A percentile compares a stretch with the other conserved stretches of the same genome.
Evolutionary conservation across 2,888 invertebrate species (phyloP).

Genomic region (Polylopha cassiicola): DNA sequence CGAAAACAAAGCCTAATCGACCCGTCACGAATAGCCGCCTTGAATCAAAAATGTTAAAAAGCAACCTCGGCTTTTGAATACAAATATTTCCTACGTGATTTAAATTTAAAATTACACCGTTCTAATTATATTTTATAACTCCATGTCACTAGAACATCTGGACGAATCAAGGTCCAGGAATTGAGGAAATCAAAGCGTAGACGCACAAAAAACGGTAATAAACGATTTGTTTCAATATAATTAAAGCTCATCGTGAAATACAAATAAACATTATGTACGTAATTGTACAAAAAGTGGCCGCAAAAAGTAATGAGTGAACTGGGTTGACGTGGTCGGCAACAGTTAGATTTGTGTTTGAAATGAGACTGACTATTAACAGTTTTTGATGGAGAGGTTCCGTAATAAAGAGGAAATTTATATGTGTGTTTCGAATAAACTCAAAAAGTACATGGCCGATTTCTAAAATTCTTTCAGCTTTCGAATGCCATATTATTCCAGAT

Average conservation of each 20-base stretch:
- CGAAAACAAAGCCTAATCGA: conserved; percentile 13
- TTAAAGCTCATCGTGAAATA: conserved; percentile 53
- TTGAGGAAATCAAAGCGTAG: conserved; percentile 57
- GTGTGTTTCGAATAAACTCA: too few relatives aligned
- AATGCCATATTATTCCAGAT: too few relatives aligned
- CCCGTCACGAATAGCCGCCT: conserved; percentile 28
- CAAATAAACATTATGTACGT: conserved; percentile 45
- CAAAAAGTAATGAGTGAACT: conserved; percentile 49
- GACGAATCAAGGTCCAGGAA: conserved; percentile 62
- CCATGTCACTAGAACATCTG: conserved; percentile 53
- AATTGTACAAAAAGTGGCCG: conserved; percentile 34
- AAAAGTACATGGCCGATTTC: too few relatives aligned
- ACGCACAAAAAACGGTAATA: conserved; percentile 53
- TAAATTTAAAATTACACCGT: conserved; percentile 29
- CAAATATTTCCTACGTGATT: conserved; percentile 29
- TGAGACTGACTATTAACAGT: neutral
- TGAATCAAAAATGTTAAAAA: conserved; percentile 32
- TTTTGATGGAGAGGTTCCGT: too few relatives aligned
- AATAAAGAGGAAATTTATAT: too few relatives aligned
- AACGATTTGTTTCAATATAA: conserved; percentile 54
- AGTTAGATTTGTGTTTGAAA: conserved; percentile 6
- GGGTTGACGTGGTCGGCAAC: conserved; percentile 29
- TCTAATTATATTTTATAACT: conserved; percentile 43
- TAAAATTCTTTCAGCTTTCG: too few relatives aligned
- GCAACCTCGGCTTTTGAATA: conserved; percentile 24